A percentile compares a stretch with the other conserved stretches of the same genome.
phyloP scores from a whole-genome alignment of 2,888 invertebrate genomes.

The Conistra vaccinii region DNA sequence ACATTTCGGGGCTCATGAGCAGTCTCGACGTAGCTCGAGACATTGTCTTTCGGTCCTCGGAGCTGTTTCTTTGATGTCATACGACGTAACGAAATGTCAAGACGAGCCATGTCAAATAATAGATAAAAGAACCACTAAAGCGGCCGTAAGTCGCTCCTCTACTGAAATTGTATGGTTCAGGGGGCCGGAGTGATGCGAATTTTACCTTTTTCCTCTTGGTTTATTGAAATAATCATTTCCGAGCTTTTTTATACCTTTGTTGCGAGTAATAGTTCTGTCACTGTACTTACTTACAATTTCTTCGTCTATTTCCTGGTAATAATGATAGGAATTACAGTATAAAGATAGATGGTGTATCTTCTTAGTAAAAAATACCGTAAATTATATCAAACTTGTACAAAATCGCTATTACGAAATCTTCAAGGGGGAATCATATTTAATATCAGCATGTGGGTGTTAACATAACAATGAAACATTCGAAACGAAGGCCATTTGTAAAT shows the following conservation, averaged over 20 bases:
- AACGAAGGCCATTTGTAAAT: too few relatives aligned
- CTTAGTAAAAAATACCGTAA: not conserved
- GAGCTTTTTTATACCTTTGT: slow-evolving; percentile 50
- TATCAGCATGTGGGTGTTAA: too few relatives aligned
- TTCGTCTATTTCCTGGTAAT: slow-evolving; percentile 4
- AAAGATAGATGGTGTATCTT: not conserved
- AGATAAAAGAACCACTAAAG: slow-evolving; percentile 62
- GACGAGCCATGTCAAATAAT: slow-evolving; percentile 58
- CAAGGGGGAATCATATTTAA: too few relatives aligned
- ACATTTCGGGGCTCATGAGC: slow-evolving; percentile 15
- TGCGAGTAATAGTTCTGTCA: slow-evolving; percentile 22
- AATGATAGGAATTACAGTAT: slow-evolving; percentile 7
- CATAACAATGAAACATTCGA: too few relatives aligned
- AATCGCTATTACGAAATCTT: too few relatives aligned
- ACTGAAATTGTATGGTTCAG: slow-evolving; percentile 63
- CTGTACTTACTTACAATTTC: not conserved
- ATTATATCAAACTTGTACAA: too few relatives aligned
- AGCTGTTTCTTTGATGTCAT: slow-evolving; percentile 61
- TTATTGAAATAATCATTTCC: slow-evolving; percentile 68
- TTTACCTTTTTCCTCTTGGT: slow-evolving; percentile 59
- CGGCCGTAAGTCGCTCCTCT: slow-evolving; percentile 49
- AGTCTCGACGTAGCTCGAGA: slow-evolving; percentile 17
- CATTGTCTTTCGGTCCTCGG: slow-evolving; percentile 19
- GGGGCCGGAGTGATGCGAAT: slow-evolving; percentile 53
- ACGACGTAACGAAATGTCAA: slow-evolving; percentile 51